Evolutionary conservation across 2,888 invertebrate genomes (phyloP), one percentile per base, ranked within the genome.

Genomic region (Phaonia tiefii): DNA sequence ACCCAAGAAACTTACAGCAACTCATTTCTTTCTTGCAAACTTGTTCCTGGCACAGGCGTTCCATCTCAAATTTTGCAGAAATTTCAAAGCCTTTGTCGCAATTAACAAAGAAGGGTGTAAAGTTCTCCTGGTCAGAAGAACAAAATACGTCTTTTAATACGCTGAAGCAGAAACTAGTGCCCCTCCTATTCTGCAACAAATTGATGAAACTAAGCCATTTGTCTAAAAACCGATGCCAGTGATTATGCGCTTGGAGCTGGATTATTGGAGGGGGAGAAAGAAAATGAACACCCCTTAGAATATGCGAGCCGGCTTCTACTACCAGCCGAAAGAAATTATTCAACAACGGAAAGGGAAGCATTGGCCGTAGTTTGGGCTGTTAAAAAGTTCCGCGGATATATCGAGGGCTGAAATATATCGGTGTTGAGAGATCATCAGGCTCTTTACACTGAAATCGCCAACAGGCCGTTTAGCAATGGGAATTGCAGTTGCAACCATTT

Each of bases 391-490:
- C 70, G 89, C 49, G 87, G 87, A 0, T 92, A 89, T 78, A 74
- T 92, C 0, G 88, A 89, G 72, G 87, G 88, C 91, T 67, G 74
- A 1, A n/a, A 75, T 56, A 56, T 75, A 1, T 88, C 0, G 92
- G 92, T 80, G 92, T 92, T 77, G 26, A 75, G 89, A 90, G 79
- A 89, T 31, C 65, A 74, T 25, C 65, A 72, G 60, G 90, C 81
- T 92, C 4, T 81, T 44, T 2, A 83, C 85, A 0, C 42, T 91
- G 5, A 90, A 90, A 77, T 85, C 90, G 5, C 89, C 89, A 0
- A 85, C 87, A 13, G 90, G 91, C 11, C 76, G 91, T 51, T 81
- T 92, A 0, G 89, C 89, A 0, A 46, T 92, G 92, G 92, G 89
- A 89, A 0, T 51, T 92, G 4, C 78, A 84, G 11, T 15, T 76